Evolutionary conservation across 1,140 invertebrate species (phyloP), one percentile per base, ranked within the genome.

Genomic region (Cotesia glomerata): DNA sequence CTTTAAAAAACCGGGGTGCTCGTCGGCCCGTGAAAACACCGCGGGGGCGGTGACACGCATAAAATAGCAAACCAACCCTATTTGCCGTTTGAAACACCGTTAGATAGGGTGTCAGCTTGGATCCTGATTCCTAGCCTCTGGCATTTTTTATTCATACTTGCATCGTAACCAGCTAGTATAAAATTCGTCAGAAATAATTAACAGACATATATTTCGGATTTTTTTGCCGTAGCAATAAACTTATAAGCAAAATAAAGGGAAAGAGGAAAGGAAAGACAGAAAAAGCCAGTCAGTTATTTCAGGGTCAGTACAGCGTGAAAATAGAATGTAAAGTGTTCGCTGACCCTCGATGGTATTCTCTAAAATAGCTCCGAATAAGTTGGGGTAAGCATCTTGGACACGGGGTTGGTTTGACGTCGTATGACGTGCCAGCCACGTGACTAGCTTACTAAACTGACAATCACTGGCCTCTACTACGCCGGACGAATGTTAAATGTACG

Each of bases 391-490:
- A 64, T 74, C 71, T 67, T 76, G 39, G 32, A 32, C 11, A 69
- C 78, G 77, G 79, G 81, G 78, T 76, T 73, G 79, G 79, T 85
- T 86, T 87, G 85, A 86, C 81, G 85, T 81, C 36, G 79, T 87
- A 87, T 87, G 86, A 87, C 85, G 85, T 85, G 83, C 81, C 75
- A 72, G 79, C 78, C 83, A 82, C 86, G 86, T 87, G 86, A 85
- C 84, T 76, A n/a, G 85, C 78, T 74, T 87, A 76, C 79, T 76
- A 82, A 87, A 54, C 77, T 81, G 81, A 85, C 82, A 86, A 87
- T 87, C 85, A 87, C 85, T 84, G 84, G 81, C 75, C 73, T 65
- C 72, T 35, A 79, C 77, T 80, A 86, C 84, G 85, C 82, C 78
- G 69, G 79, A 79, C 78, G 85, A 86, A 87, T 87, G 78, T 85